Percentiles rank a stretch among this genome's conserved stretches.
phyloP scores from a whole-genome alignment of 2,888 invertebrate genomes.

The Prenolepis imparis region DNA sequence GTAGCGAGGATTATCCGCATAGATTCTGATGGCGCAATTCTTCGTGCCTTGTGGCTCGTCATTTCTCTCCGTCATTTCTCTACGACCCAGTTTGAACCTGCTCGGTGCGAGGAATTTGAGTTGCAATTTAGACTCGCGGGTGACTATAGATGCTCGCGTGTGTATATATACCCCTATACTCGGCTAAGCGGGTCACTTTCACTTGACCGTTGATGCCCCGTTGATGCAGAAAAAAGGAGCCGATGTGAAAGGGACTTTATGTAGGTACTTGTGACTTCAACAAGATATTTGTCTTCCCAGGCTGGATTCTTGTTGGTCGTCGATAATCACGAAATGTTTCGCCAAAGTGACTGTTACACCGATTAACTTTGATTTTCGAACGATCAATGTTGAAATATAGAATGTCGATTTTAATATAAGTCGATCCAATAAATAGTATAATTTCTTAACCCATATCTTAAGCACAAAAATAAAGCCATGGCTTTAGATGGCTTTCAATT shows the following conservation, averaged over 20 bases:
- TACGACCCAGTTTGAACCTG: constrained; percentile 19
- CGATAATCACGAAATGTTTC: background rate
- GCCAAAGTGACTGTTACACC: too few species aligned
- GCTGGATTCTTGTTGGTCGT: background rate
- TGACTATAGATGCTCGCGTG: constrained; percentile 28
- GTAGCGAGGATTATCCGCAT: constrained; percentile 13
- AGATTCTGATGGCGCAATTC: constrained; percentile 37
- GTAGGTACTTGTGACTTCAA: constrained; percentile 29
- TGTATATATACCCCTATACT: constrained; percentile 8
- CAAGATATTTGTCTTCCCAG: constrained; percentile 38
- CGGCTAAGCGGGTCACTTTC: constrained; percentile 71
- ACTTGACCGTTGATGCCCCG: constrained; percentile 69
- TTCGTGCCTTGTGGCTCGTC: constrained; percentile 13
- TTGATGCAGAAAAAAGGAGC: constrained; percentile 30
- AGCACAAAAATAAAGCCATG: too few species aligned
- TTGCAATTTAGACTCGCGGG: constrained; percentile 38
- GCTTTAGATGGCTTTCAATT: too few species aligned
- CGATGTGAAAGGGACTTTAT: constrained; percentile 38
- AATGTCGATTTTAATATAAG: background rate
- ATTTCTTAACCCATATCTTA: too few species aligned
- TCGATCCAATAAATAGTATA: background rate
- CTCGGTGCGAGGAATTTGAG: constrained; percentile 18
- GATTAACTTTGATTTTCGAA: background rate
- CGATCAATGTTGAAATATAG: background rate
- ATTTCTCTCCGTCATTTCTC: constrained; percentile 29